These are phyloP conservation scores for Nerophis ophidion DNA, from an alignment of 2,113 vertebrate species.

Conservation along the genomic window DNA sequence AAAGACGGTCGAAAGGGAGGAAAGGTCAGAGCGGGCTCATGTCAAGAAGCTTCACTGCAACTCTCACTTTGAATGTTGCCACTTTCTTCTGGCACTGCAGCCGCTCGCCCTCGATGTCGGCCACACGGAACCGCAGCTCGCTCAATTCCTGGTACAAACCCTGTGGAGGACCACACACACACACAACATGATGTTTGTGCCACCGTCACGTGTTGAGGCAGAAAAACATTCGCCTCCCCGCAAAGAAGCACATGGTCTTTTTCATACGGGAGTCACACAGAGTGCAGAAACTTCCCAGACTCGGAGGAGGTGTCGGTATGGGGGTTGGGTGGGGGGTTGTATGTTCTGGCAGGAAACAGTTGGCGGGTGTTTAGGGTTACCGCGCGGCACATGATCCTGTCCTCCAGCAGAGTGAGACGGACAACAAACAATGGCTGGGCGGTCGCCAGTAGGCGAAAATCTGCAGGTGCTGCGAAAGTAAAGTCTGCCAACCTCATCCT, in stretches of 20 bases:
- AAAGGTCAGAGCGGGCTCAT: not conserved
- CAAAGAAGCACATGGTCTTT: not conserved
- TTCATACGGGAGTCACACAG: too few species aligned
- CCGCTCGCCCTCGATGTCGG: slow-evolving; percentile 84
- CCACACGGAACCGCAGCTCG: slow-evolving; percentile 80
- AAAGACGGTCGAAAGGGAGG: slow-evolving; percentile 38
- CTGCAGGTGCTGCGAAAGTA: slow-evolving; percentile 25
- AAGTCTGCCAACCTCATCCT: not conserved
- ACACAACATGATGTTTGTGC: not conserved
- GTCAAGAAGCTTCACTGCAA: too few species aligned
- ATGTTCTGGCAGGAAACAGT: slow-evolving; percentile 62
- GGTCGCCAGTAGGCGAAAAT: slow-evolving; percentile 28
- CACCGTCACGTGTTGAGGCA: too few species aligned
- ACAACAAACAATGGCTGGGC: slow-evolving; percentile 44
- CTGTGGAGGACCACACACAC: slow-evolving; percentile 56
- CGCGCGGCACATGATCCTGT: slow-evolving; percentile 29
- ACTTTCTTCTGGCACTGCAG: slow-evolving; percentile 87
- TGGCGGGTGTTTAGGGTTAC: slow-evolving; percentile 33
- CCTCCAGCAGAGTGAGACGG: slow-evolving; percentile 21
- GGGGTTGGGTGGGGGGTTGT: slow-evolving; percentile 11
- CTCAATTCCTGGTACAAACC: slow-evolving; percentile 85
- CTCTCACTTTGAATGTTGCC: slow-evolving; percentile 82
- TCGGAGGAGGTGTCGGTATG: slow-evolving; percentile 12
- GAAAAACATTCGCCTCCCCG: not conserved
- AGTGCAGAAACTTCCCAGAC: too few species aligned